Evolutionary conservation across 2,113 vertebrate genomes (phyloP).

Genomic region (Limanda limanda): DNA sequence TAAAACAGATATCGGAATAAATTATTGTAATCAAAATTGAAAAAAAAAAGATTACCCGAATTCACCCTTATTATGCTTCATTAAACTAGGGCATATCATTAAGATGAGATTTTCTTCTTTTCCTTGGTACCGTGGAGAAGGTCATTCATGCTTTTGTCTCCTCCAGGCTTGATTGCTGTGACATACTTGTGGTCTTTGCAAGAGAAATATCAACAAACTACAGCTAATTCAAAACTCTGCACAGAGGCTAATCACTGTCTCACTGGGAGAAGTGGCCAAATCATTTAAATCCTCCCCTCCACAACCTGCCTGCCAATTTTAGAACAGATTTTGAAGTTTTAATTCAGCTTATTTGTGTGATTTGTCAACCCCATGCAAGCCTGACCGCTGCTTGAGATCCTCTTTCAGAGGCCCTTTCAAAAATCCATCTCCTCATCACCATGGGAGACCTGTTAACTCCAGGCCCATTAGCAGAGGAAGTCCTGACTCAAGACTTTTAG

Average conservation of each 20-base stretch:
- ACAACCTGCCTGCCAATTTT: slow-evolving; percentile 15
- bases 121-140: slow-evolving; percentile 8
- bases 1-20: too few relatives aligned
- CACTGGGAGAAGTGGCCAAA: slow-evolving; percentile 14
- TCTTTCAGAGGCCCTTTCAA: slow-evolving; percentile 8
- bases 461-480: neutral
- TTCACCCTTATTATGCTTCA: neutral
- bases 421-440: slow-evolving; percentile 5
- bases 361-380: neutral
- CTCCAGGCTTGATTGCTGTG: slow-evolving; percentile 23
- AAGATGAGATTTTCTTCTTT: neutral
- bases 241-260: slow-evolving; percentile 24
- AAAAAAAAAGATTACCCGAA: too few relatives aligned
- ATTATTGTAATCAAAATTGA: too few relatives aligned
- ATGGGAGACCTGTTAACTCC: neutral
- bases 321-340: slow-evolving; percentile 30
- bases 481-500: neutral
- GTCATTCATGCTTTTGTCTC: slow-evolving; percentile 17
- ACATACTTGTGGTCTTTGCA: neutral
- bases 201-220: slow-evolving; percentile 21
- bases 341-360: neutral
- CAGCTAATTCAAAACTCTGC: slow-evolving; percentile 6
- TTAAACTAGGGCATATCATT: neutral
- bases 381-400: slow-evolving; percentile 37
- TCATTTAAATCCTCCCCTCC: slow-evolving; percentile 24